Conservation (phyloP, 2,113 vertebrate species). For the Calidris pygmaea region DNA sequence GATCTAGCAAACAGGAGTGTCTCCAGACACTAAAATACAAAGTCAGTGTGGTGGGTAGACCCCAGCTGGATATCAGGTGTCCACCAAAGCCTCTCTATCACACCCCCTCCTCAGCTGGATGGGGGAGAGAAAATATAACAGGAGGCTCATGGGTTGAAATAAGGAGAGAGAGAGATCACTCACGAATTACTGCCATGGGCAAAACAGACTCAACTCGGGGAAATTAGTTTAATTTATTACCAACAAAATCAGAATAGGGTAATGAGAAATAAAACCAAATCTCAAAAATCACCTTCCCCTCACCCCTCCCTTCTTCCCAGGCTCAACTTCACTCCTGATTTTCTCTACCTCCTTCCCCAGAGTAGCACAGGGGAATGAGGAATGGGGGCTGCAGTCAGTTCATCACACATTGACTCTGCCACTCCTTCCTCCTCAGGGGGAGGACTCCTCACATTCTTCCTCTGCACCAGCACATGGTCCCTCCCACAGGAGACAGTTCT, state of each 20-base stretch:
- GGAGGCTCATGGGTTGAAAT: not conserved
- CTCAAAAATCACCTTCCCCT: not conserved
- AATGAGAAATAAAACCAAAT: not conserved
- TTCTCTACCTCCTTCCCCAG: not conserved
- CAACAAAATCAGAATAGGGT: not conserved
- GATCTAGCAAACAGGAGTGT: not conserved
- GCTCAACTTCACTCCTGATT: not conserved
- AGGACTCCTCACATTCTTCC: not conserved
- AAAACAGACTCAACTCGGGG: not conserved
- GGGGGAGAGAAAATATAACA: not conserved
- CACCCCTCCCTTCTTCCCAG: not conserved
- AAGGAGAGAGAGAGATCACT: not conserved
- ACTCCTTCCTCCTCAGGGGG: not conserved
- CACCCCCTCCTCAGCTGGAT: not conserved
- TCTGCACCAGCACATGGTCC: not conserved
- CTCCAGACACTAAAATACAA: not conserved
- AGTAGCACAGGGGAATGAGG: rapidly evolving
- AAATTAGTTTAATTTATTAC: not conserved
- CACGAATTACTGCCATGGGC: not conserved
- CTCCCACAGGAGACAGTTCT: not conserved
- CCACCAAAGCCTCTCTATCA: not conserved
- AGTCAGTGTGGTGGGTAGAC: not conserved
- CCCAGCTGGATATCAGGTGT: not conserved
- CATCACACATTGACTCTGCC: not conserved
- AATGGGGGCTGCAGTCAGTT: not conserved